phyloP scores from a whole-genome alignment of 2,113 vertebrate genomes.

The Monopterus albus region DNA sequence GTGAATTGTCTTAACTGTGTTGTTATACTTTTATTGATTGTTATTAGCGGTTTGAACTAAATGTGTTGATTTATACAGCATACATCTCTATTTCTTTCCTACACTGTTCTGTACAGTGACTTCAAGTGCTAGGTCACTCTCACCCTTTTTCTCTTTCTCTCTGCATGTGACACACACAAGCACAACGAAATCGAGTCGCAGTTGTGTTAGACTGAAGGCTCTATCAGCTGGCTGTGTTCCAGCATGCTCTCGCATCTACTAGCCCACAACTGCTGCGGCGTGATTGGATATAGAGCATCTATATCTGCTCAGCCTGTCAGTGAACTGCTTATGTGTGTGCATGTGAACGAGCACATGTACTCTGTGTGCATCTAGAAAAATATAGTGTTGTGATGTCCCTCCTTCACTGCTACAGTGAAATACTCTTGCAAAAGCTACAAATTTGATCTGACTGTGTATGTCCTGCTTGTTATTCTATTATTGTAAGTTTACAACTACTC shows the following conservation, averaged over 20 bases:
- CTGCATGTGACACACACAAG: neutral
- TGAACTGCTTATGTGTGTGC: constrained; percentile 10
- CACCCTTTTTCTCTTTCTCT: neutral
- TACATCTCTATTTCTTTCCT: neutral
- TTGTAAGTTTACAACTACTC: constrained; percentile 13
- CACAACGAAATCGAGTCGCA: constrained; percentile 25
- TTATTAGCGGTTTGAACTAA: neutral
- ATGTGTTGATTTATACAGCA: neutral
- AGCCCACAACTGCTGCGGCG: constrained; percentile 13
- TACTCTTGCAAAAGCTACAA: too few species aligned
- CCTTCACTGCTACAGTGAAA: neutral
- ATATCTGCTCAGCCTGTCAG: neutral
- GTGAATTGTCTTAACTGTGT: neutral
- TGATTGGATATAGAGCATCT: constrained; percentile 11
- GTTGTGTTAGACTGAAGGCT: constrained; percentile 55
- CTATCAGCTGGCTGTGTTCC: constrained; percentile 45
- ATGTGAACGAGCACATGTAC: neutral
- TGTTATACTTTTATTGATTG: neutral
- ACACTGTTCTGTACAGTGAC: neutral
- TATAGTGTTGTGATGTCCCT: neutral
- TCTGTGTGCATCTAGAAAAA: neutral
- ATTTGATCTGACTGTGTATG: neutral
- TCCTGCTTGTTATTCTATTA: constrained; percentile 1
- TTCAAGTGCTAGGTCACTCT: neutral
- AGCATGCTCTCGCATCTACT: constrained; percentile 26